Evolutionary conservation across 2,888 invertebrate genomes (phyloP).

Genomic region (Caenorhabditis parvicauda): DNA sequence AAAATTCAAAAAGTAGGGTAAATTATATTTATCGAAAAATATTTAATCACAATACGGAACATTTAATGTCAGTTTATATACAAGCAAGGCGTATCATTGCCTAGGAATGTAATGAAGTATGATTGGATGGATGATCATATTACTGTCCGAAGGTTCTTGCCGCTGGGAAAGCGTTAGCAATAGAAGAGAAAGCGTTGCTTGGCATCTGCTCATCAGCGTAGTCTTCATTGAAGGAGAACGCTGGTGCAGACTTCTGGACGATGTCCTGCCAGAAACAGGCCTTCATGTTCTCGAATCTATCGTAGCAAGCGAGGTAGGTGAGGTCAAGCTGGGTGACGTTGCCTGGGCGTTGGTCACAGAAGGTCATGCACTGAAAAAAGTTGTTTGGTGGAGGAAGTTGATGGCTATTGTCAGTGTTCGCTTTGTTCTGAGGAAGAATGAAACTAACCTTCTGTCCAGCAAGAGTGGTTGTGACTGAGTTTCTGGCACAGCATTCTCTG

Average conservation of each 20-base stretch:
- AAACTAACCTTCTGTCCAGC: slow-evolving; percentile 35
- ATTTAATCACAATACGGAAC: no score
- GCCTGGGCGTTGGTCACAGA: slow-evolving; percentile 53
- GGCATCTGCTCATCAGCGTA: slow-evolving; percentile 7
- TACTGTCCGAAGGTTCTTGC: slow-evolving; percentile 26
- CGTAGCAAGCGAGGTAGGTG: slow-evolving; percentile 46
- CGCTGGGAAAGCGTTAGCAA: slow-evolving; percentile 12
- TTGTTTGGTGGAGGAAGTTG: neutral
- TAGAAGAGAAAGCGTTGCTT: no score
- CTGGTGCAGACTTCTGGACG: slow-evolving; percentile 17
- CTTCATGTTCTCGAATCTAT: slow-evolving; percentile 52
- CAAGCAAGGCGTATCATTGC: no score
- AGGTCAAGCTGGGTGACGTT: slow-evolving; percentile 52
- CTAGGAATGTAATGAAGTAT: no score
- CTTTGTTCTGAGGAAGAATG: neutral
- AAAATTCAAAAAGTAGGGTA: no score
- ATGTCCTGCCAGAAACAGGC: slow-evolving; percentile 49
- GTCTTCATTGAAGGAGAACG: slow-evolving; percentile 28
- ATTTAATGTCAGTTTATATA: no score
- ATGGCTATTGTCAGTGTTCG: neutral
- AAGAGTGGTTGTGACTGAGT: slow-evolving; percentile 48
- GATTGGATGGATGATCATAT: no score
- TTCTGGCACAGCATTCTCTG: slow-evolving; percentile 40
- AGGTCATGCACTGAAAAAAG: slow-evolving; percentile 40
- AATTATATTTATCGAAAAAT: no score